Percentiles rank a stretch among this genome's conserved stretches.
phyloP scores from a whole-genome alignment of 2,113 vertebrate genomes.

The Sinocyclocheilus rhinocerous region DNA sequence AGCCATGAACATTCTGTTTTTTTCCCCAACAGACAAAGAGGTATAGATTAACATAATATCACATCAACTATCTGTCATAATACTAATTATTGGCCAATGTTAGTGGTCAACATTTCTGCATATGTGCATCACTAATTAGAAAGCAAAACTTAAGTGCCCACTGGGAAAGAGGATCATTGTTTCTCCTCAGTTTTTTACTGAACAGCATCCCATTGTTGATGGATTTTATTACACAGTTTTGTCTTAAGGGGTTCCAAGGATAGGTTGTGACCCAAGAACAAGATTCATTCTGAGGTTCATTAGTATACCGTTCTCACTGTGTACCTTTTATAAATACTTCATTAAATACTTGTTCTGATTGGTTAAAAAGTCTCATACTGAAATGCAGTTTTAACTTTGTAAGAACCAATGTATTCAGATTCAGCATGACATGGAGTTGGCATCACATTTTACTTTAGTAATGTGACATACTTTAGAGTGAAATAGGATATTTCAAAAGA shows the following conservation, averaged over 20 bases:
- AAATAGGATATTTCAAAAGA: neutral
- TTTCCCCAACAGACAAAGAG: neutral
- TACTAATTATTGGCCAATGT: neutral
- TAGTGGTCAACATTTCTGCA: neutral
- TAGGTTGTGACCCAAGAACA: neutral
- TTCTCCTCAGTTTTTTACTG: neutral
- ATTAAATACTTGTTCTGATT: neutral
- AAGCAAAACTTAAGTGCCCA: too few species aligned
- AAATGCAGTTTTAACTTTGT: neutral
- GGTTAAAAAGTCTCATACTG: neutral
- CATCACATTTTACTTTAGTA: too few species aligned
- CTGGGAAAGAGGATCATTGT: too few species aligned
- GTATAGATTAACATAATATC: neutral
- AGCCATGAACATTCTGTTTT: neutral
- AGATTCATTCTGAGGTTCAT: neutral
- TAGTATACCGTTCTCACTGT: neutral
- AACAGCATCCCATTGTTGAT: neutral
- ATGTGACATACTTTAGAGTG: too few species aligned
- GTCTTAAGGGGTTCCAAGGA: neutral
- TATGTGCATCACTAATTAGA: neutral
- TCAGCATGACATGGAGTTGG: neutral
- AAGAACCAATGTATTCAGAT: neutral
- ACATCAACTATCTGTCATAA: neutral
- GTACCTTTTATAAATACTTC: neutral
- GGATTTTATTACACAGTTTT: neutral